Conservation (phyloP, 2,888 invertebrate genomes). For the Tenthredo distinguenda region DNA sequence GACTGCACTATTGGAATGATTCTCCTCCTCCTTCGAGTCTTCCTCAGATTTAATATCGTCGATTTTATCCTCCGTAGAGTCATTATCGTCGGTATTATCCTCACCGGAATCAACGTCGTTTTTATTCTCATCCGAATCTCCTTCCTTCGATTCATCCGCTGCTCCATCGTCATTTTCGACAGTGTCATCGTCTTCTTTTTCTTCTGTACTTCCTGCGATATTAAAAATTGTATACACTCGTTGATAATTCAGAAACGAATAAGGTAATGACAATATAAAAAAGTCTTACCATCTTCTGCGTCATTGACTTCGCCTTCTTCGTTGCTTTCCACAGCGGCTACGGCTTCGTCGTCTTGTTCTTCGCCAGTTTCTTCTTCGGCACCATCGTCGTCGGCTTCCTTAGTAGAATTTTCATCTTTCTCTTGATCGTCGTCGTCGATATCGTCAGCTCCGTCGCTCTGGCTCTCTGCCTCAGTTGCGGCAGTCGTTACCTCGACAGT, state of each 20-base stretch:
- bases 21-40: slow-evolving; percentile 48
- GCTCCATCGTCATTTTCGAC: slow-evolving; percentile 46
- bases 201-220: slow-evolving; percentile 57
- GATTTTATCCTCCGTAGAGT: slow-evolving; percentile 62
- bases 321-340: slow-evolving; percentile 60
- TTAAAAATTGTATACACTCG: slow-evolving; percentile 25
- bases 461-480: slow-evolving; percentile 53
- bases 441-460: slow-evolving; percentile 54
- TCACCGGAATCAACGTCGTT: slow-evolving; percentile 65
- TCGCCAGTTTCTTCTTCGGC: slow-evolving; percentile 63
- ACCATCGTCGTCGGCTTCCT: slow-evolving; percentile 55
- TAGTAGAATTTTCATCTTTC: slow-evolving; percentile 63
- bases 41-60: slow-evolving; percentile 63
- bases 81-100: slow-evolving; percentile 64
- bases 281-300: slow-evolving; percentile 58
- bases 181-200: slow-evolving; percentile 55
- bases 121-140: slow-evolving; percentile 57
- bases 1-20: slow-evolving; percentile 53
- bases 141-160: slow-evolving; percentile 10
- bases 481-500: slow-evolving; percentile 57
- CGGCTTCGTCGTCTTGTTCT: slow-evolving; percentile 66
- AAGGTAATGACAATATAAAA: not conserved
- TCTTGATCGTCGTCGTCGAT: slow-evolving; percentile 55
- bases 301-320: slow-evolving; percentile 57
- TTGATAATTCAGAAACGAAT: not conserved